Conservation (phyloP, 2,888 invertebrate genomes). For the Pegoplata infirma region DNA sequence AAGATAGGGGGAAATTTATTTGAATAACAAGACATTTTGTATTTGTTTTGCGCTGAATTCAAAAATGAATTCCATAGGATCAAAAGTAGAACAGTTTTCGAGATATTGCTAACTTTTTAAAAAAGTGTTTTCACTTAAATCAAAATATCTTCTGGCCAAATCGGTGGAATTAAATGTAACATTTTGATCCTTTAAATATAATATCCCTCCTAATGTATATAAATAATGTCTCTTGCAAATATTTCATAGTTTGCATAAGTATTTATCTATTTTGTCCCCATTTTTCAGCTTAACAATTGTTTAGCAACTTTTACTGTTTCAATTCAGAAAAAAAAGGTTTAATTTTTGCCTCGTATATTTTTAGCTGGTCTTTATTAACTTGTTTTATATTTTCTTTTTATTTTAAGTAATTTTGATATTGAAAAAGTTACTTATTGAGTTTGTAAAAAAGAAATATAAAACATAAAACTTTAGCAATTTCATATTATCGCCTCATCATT, state of each 20-base stretch:
- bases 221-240: constrained; percentile 5
- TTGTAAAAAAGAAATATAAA: constrained; percentile 52
- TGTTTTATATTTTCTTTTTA: background rate
- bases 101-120: too few species aligned
- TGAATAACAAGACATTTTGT: background rate
- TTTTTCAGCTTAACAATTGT: constrained; percentile 39
- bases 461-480: constrained; percentile 71
- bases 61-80: too few species aligned
- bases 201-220: background rate
- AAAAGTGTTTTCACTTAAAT: too few species aligned
- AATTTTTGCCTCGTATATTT: constrained; percentile 5
- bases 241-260: constrained; percentile 54
- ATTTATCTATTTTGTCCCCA: constrained; percentile 50
- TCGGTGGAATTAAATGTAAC: background rate
- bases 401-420: constrained; percentile 35
- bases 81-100: too few species aligned
- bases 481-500: constrained; percentile 74
- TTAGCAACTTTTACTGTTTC: constrained; percentile 25
- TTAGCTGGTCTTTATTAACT: constrained; percentile 41
- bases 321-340: constrained; percentile 33
- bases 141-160: too few species aligned
- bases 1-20: background rate
- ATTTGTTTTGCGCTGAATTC: background rate
- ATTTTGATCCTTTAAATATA: too few species aligned
- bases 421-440: constrained; percentile 40